A percentile compares a stretch with the other conserved stretches of the same genome.
Conservation (phyloP, 2,888 invertebrate species). For the Pecten maximus region DNA sequence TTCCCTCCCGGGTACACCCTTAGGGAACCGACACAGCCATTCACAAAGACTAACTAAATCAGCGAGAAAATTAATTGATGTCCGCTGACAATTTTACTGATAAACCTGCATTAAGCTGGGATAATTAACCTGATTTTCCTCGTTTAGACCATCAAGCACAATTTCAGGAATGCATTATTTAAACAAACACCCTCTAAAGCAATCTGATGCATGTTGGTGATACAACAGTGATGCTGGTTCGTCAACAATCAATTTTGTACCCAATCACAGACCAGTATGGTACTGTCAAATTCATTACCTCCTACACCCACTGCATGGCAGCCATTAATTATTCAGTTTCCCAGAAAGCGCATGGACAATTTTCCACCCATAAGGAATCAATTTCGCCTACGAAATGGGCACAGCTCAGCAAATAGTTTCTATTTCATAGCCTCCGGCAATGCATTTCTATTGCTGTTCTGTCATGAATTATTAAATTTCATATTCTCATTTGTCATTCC, state of each 20-base stretch:
- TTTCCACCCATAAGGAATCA: conserved; percentile 17
- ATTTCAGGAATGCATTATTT: conserved; percentile 26
- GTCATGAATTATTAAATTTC: conserved; percentile 22
- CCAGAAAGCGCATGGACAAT: conserved; percentile 23
- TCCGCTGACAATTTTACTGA: conserved; percentile 8
- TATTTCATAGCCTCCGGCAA: background rate
- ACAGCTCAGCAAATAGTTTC: conserved; percentile 25
- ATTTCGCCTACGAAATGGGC: background rate
- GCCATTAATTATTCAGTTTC: conserved; percentile 8
- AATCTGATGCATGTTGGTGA: conserved; percentile 12
- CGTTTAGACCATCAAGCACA: background rate
- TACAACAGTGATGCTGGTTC: background rate
- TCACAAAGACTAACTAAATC: background rate
- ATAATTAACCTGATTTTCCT: conserved; percentile 33
- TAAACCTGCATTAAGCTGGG: conserved; percentile 8
- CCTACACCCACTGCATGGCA: conserved; percentile 27
- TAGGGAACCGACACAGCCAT: background rate
- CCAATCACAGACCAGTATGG: background rate
- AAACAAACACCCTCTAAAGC: conserved; percentile 4
- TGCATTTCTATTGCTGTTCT: background rate
- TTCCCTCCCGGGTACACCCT: background rate
- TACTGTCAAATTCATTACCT: background rate
- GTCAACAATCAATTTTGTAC: conserved; percentile 15
- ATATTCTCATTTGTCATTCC: conserved; percentile 25
- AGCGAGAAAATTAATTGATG: background rate